These are phyloP conservation scores for Ammospiza nelsoni DNA, from an alignment of 2,113 vertebrate genomes.

Conservation along the genomic window DNA sequence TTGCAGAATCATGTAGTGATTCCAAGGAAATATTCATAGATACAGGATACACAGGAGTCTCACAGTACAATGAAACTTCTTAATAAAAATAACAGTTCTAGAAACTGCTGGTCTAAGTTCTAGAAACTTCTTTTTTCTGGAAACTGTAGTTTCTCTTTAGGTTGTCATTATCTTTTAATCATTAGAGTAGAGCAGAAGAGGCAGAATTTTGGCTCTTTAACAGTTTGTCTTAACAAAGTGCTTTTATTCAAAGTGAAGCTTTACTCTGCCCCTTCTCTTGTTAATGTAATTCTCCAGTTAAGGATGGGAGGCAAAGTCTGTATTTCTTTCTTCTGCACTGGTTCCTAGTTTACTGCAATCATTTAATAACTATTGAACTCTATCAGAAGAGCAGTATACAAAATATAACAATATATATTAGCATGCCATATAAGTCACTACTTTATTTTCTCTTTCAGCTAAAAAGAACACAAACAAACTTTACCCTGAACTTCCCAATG, in stretches of 20 bases:
- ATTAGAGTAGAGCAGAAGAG: neutral
- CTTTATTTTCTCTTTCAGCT: conserved; percentile 51
- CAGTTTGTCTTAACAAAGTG: neutral
- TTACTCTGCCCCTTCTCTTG: neutral
- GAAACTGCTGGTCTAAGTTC: neutral
- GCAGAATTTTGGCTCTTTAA: neutral
- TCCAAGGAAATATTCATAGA: neutral
- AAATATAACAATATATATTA: neutral
- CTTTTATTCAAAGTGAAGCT: neutral
- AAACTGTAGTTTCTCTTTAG: neutral
- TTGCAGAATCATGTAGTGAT: neutral
- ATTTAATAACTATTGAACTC: neutral
- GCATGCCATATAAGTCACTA: neutral
- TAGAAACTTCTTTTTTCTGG: neutral
- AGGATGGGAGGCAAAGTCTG: neutral
- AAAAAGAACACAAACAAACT: conserved; percentile 66
- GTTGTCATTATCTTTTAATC: neutral
- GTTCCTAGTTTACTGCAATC: neutral
- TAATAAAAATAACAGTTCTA: neutral
- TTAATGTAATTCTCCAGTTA: neutral
- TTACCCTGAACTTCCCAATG: conserved; percentile 76
- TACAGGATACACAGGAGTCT: neutral
- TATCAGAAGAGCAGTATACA: neutral
- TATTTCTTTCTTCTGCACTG: neutral
- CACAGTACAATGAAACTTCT: neutral